These are phyloP conservation scores for Hecatera dysodea DNA, from an alignment of 2,888 invertebrate species.

Conservation along the genomic window DNA sequence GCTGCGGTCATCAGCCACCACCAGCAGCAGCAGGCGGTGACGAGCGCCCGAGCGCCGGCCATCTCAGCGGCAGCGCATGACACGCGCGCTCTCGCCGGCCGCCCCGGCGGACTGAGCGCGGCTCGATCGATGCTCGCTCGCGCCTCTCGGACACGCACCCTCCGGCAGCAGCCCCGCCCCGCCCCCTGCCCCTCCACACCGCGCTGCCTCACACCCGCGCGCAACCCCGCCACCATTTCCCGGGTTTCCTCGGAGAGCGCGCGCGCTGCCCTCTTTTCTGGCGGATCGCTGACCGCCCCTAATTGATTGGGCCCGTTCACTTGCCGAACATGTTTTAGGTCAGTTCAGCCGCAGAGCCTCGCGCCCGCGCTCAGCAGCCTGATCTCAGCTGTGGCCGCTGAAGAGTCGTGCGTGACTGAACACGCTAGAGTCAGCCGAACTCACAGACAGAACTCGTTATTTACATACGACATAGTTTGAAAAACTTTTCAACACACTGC, in stretches of 20 bases:
- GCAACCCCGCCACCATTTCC: conserved; percentile 85
- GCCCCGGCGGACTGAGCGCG: conserved; percentile 89
- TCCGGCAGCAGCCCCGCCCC: conserved; percentile 77
- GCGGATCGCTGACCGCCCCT: conserved; percentile 90
- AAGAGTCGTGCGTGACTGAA: conserved; percentile 4
- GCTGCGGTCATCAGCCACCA: conserved; percentile 90
- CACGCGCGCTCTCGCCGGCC: conserved; percentile 90
- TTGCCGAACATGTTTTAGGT: conserved; percentile 89
- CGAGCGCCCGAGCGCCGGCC: conserved; percentile 91
- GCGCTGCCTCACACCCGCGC: conserved; percentile 74
- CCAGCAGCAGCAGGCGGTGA: conserved; percentile 89
- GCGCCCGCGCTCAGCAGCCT: conserved; percentile 67
- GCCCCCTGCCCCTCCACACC: conserved; percentile 77
- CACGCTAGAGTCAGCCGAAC: background rate
- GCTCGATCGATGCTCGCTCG: conserved; percentile 84
- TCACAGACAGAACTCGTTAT: background rate
- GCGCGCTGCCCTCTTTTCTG: conserved; percentile 90
- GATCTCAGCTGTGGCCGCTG: conserved; percentile 17
- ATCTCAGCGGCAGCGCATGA: conserved; percentile 90
- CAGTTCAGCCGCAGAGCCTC: conserved; percentile 86
- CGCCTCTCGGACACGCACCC: conserved; percentile 84
- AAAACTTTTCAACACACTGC: background rate
- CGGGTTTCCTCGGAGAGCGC: conserved; percentile 90
- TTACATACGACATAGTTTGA: background rate
- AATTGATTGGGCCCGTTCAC: conserved; percentile 89